Evolutionary conservation across 2,888 invertebrate genomes (phyloP).

Genomic region (Nemotelus nigrinus): DNA sequence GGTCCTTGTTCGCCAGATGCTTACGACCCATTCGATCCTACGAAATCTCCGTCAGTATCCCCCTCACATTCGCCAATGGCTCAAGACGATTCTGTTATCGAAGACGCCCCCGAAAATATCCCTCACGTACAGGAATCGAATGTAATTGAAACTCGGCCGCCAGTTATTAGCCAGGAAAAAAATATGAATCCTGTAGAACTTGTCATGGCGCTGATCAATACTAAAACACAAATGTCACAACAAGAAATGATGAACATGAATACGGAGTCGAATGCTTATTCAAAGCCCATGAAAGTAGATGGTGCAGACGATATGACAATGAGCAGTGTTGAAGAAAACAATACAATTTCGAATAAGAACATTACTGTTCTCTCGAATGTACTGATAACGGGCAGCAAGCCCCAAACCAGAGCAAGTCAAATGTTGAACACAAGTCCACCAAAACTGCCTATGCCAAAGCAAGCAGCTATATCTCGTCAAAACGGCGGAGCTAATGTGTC

Average conservation of each 20-base stretch:
- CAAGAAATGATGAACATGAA: constrained; percentile 35
- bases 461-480: constrained; percentile 52
- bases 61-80: constrained; percentile 61
- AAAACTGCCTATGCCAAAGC: constrained; percentile 15
- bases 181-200: constrained; percentile 70
- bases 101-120: constrained; percentile 46
- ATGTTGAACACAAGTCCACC: constrained; percentile 63
- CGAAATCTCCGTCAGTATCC: constrained; percentile 72
- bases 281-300: constrained; percentile 19
- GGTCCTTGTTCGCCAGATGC: constrained; percentile 81
- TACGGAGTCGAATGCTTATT: constrained; percentile 10
- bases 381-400: constrained; percentile 53
- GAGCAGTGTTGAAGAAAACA: constrained; percentile 13
- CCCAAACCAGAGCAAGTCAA: constrained; percentile 55
- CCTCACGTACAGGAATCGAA: constrained; percentile 45
- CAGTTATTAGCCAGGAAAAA: constrained; percentile 60
- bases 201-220: constrained; percentile 69
- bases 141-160: constrained; percentile 29
- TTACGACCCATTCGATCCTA: constrained; percentile 92
- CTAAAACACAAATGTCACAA: constrained; percentile 54
- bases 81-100: constrained; percentile 53
- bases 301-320: not conserved
- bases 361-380: constrained; percentile 63
- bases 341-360: constrained; percentile 44
- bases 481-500: constrained; percentile 54